Evolutionary conservation across 2,797 vertebrate genomes (phyloP).

Genomic region (Ctenochaetus hawaiiensis): DNA sequence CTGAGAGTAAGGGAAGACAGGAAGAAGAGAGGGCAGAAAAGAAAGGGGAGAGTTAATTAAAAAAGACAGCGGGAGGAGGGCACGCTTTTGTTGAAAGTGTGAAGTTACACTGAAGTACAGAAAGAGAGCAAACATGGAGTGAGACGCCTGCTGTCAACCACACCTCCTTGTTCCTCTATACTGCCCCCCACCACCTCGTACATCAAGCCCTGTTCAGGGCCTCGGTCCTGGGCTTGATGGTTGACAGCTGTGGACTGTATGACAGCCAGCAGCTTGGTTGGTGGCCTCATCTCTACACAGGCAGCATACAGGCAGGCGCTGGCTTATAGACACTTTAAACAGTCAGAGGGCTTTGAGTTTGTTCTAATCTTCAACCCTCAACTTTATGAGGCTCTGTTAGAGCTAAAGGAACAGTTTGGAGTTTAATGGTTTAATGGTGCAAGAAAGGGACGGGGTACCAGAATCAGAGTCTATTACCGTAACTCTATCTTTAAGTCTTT

Average conservation of each 20-base stretch:
- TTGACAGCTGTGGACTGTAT: constrained; percentile 72
- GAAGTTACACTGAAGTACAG: constrained; percentile 18
- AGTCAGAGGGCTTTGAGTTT: constrained; percentile 39
- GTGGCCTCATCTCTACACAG: constrained; percentile 64
- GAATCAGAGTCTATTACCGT: background rate
- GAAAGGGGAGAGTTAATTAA: constrained; percentile 1
- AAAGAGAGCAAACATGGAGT: constrained; percentile 2
- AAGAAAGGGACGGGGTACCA: background rate
- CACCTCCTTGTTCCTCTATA: constrained; percentile 10
- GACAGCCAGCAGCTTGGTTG: constrained; percentile 68
- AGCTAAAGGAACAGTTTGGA: constrained; percentile 27
- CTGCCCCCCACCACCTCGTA: constrained; percentile 20
- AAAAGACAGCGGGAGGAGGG: constrained; percentile 19
- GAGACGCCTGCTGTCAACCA: constrained; percentile 37
- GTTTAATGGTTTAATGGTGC: constrained; percentile 21
- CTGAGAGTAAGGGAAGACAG: constrained; percentile 17
- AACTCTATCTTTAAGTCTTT: constrained; percentile 8
- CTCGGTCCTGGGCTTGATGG: constrained; percentile 49
- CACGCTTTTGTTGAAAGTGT: constrained; percentile 10
- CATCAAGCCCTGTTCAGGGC: constrained; percentile 25
- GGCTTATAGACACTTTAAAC: constrained; percentile 49
- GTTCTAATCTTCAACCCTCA: constrained; percentile 21
- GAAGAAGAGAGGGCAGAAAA: constrained; percentile 4
- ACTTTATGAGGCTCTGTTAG: constrained; percentile 47
- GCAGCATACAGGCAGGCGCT: constrained; percentile 45